Evolutionary conservation across 2,888 invertebrate genomes (phyloP), one percentile per base, ranked within the genome.

Genomic region (Hydrotaea diabolus): DNA sequence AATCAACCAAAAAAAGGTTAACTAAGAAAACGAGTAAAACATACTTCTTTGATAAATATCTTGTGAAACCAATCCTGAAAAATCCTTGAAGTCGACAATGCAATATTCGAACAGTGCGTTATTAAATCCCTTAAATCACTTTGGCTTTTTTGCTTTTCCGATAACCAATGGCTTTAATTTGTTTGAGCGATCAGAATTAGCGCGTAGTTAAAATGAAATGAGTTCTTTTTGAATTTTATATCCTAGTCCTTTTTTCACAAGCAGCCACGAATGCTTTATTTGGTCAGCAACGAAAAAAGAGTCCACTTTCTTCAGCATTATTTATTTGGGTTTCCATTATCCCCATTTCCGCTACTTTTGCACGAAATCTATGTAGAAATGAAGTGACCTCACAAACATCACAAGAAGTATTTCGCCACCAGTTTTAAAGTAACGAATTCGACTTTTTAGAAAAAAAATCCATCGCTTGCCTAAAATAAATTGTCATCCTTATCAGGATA

Each of bases 261-360:
- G 46, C 36, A 36, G 36, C 3, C 5, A 36, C 36, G 8, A 5
- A 5, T 3, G 36, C 8, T 36, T 8, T 36, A 8, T 36, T 8
- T 36, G 36, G 36, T 36, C 3, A 8, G 36, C 36, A 36, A 36
- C 36, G 8, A 3, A 74, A n/a, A 80, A 72, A 64, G 55, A 80
- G 49, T 57, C 73, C 66, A 26, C 21, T 74, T 78, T 82, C 78
- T 55, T 77, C 77, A 23, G 43, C 77, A 71, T 76, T 81, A 82
- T 64, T 62, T 76, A 73, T 77, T 64, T 82, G 77, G 75, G 69
- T 26, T 43, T 76, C 72, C 72, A 46, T 77, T 77, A 76, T 53
- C 5, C 57, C 55, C 69, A 80, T 71, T 57, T 76, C 59, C 39
- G 71, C 76, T 49, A 80, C 59, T 46, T 76, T 71, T 76, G 69